Evolutionary conservation across 2,888 invertebrate species (phyloP).

Genomic region (Tigriopus californicus): DNA sequence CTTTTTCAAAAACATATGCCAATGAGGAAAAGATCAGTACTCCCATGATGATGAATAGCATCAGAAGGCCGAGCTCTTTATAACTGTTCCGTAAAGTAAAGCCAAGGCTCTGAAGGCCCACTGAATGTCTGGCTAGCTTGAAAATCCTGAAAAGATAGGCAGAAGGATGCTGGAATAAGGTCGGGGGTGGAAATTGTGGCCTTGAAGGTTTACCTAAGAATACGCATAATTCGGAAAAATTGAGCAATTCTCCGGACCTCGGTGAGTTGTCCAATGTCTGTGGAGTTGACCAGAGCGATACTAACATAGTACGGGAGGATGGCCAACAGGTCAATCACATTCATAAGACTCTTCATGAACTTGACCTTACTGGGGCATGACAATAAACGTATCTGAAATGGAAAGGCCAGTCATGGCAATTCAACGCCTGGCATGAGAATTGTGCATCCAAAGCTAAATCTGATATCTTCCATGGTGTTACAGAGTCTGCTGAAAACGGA

Average conservation of each 20-base stretch:
- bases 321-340: constrained; percentile 91
- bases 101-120: constrained; percentile 90
- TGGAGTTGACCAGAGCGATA: constrained; percentile 28
- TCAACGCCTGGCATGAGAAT: constrained; percentile 94
- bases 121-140: constrained; percentile 91
- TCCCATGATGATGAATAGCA: constrained; percentile 96
- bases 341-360: constrained; percentile 95
- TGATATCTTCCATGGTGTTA: neutral
- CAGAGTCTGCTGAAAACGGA: neutral
- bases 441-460: too few species aligned
- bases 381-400: constrained; percentile 39
- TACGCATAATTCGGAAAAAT: constrained; percentile 92
- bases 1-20: constrained; percentile 97
- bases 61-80: constrained; percentile 90
- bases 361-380: constrained; percentile 92
- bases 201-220: constrained; percentile 34
- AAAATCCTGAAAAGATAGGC: constrained; percentile 48
- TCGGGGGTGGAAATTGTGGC: too few species aligned
- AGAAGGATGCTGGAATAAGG: too few species aligned
- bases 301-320: constrained; percentile 54
- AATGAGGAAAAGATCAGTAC: constrained; percentile 93
- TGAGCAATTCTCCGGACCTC: constrained; percentile 93
- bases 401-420: constrained; percentile 97
- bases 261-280: constrained; percentile 60
- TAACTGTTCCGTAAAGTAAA: constrained; percentile 94